Evolutionary conservation across 1,140 invertebrate genomes (phyloP).

Genomic region (Hylyphantes graminicola): DNA sequence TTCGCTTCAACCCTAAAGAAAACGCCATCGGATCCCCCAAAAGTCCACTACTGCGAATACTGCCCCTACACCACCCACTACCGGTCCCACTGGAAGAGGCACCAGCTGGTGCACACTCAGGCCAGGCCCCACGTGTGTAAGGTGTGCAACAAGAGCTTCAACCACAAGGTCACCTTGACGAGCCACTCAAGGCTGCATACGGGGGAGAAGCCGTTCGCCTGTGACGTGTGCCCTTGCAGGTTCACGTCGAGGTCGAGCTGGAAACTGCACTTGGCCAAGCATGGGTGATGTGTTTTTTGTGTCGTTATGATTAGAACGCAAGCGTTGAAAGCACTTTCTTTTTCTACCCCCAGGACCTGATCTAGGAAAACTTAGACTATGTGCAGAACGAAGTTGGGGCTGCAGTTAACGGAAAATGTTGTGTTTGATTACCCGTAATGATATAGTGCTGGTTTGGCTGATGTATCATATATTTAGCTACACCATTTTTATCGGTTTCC

Average conservation of each 20-base stretch:
- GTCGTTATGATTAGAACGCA: neutral
- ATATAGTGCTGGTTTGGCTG: too few relatives aligned
- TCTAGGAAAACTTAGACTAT: too few relatives aligned
- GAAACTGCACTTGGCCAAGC: constrained; percentile 20
- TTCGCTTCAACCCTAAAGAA: neutral
- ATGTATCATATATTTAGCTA: too few relatives aligned
- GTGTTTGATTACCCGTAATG: too few relatives aligned
- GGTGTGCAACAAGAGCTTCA: constrained; percentile 41
- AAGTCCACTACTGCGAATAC: constrained; percentile 34
- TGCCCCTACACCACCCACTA: constrained; percentile 29
- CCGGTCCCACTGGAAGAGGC: constrained; percentile 70
- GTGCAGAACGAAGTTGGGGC: too few relatives aligned
- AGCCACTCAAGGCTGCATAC: constrained; percentile 38
- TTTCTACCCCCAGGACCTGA: too few relatives aligned
- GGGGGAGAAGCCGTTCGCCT: constrained; percentile 33
- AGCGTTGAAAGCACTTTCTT: neutral
- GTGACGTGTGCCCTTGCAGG: constrained; percentile 18
- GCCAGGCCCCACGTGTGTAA: constrained; percentile 23
- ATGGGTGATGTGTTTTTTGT: neutral
- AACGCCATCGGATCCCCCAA: neutral
- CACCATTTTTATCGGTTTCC: too few relatives aligned
- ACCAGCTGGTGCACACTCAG: constrained; percentile 37
- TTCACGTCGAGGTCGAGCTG: constrained; percentile 33
- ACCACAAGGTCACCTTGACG: constrained; percentile 8
- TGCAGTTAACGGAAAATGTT: too few relatives aligned